Evolutionary conservation across 37 sponge, comb jelly and placozoan genomes (phyloP).

Genomic region (Haliclona indistincta): DNA sequence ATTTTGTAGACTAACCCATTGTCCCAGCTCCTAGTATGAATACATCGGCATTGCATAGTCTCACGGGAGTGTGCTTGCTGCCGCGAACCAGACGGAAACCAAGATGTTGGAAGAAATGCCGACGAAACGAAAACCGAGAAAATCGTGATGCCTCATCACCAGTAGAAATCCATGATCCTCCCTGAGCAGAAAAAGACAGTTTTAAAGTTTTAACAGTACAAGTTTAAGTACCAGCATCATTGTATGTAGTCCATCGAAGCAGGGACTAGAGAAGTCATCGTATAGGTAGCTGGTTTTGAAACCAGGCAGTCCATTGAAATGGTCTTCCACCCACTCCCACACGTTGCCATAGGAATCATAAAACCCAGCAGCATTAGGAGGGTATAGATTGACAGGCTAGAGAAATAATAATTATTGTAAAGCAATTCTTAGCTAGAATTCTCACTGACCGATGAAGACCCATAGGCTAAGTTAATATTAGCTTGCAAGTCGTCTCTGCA

Average conservation of each 20-base stretch:
- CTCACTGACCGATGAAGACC: constrained; percentile 53
- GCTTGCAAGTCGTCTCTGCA: constrained; percentile 29
- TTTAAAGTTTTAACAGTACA: neutral
- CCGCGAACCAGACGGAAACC: constrained; percentile 88
- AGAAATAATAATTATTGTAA: neutral
- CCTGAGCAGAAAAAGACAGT: constrained; percentile 29
- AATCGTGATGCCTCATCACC: constrained; percentile 79
- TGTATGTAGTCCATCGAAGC: constrained; percentile 85
- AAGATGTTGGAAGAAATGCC: constrained; percentile 91
- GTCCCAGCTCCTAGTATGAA: constrained; percentile 78
- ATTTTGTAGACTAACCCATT: too few species aligned
- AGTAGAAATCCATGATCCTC: constrained; percentile 89
- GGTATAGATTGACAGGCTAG: constrained; percentile 82
- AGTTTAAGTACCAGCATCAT: constrained; percentile 76
- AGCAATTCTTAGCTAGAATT: neutral
- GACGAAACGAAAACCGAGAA: constrained; percentile 75
- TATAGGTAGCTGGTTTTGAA: constrained; percentile 76
- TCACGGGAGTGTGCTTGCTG: constrained; percentile 54
- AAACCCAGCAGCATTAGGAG: constrained; percentile 72
- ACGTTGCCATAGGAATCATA: constrained; percentile 88
- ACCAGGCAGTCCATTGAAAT: constrained; percentile 88
- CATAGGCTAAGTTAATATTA: constrained; percentile 76
- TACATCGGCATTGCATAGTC: constrained; percentile 58
- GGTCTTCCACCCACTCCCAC: constrained; percentile 94
- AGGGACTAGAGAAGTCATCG: constrained; percentile 90